Conservation (phyloP, 2,888 invertebrate species). For the Calliopum simillimum region DNA sequence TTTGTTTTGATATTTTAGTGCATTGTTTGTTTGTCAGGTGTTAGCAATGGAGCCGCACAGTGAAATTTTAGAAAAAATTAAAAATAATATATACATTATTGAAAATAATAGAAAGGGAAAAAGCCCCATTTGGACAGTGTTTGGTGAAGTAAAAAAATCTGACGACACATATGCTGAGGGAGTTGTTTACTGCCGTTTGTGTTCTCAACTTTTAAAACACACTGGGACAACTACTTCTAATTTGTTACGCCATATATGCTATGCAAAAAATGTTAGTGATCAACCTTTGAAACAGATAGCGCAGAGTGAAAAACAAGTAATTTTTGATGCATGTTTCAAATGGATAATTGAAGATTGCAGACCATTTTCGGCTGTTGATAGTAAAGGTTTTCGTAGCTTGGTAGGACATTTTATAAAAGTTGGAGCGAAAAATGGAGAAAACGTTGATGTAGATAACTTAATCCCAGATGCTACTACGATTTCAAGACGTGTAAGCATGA, state of each 20-base stretch:
- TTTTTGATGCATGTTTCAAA: constrained; percentile 8
- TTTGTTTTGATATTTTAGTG: too few species aligned
- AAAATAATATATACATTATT: too few species aligned
- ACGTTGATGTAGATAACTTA: constrained; percentile 40
- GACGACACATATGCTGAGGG: too few species aligned
- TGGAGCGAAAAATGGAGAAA: constrained; percentile 41
- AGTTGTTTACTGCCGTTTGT: too few species aligned
- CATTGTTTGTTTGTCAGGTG: too few species aligned
- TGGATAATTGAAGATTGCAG: constrained; percentile 35
- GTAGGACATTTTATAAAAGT: constrained; percentile 44
- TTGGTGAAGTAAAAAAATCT: too few species aligned
- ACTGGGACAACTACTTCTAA: constrained; percentile 18
- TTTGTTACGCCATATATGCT: constrained; percentile 29
- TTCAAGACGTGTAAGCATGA: constrained; percentile 35
- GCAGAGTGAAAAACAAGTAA: constrained; percentile 14
- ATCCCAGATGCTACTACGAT: constrained; percentile 41
- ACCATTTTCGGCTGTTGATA: constrained; percentile 27
- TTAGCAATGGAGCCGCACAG: too few species aligned
- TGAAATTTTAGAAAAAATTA: too few species aligned
- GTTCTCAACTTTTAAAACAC: constrained; percentile 31
- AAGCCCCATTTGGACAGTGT: too few species aligned
- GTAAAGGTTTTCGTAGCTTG: constrained; percentile 16
- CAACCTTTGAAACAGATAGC: neutral
- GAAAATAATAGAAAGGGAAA: too few species aligned
- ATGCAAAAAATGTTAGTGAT: too few species aligned